Evolutionary conservation across 2,113 vertebrate species (phyloP).

Genomic region (Catharus fuscescens): DNA sequence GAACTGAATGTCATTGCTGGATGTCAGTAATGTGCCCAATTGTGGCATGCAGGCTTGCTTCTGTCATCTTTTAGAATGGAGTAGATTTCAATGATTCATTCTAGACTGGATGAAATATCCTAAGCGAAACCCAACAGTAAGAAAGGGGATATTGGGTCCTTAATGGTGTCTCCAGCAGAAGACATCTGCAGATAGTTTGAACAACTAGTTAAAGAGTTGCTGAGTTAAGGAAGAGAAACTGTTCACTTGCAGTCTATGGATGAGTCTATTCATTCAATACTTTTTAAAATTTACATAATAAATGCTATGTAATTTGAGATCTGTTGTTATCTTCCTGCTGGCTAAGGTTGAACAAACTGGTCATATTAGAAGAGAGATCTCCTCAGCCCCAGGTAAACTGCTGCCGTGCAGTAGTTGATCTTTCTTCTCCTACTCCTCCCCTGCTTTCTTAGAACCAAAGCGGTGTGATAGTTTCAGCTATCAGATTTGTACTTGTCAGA

Average conservation of each 20-base stretch:
- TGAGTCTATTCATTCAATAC: background rate
- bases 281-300: background rate
- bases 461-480: background rate
- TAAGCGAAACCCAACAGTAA: background rate
- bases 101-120: background rate
- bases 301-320: background rate
- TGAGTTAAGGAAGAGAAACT: background rate
- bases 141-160: background rate
- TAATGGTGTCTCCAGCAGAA: background rate
- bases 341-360: background rate
- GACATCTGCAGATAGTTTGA: background rate
- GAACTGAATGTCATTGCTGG: background rate
- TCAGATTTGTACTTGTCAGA: conserved; percentile 57
- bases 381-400: background rate
- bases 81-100: background rate
- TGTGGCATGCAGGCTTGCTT: background rate
- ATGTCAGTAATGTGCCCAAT: background rate
- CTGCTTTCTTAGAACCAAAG: background rate
- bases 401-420: conserved; percentile 18
- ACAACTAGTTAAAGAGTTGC: background rate
- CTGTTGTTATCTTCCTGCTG: background rate
- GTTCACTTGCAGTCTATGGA: background rate
- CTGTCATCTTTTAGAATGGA: background rate
- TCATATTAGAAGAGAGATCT: background rate
- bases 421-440: background rate